These are phyloP conservation scores for Protosalanx chinensis DNA, from an alignment of 2,797 vertebrate species.

Conservation along the genomic window DNA sequence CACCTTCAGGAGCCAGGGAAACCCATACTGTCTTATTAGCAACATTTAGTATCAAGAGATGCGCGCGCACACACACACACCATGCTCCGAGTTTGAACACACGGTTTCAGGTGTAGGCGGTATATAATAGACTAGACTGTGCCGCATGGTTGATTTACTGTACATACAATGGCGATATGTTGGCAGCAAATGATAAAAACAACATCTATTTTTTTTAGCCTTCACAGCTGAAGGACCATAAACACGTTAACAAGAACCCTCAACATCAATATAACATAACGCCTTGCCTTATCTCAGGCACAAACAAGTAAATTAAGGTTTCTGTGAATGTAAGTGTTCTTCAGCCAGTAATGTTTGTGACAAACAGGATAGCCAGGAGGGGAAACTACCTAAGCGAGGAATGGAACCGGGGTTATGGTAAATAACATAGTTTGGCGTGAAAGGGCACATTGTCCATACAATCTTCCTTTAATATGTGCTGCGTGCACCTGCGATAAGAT, in stretches of 20 bases:
- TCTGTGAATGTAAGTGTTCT: not conserved
- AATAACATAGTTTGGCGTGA: constrained; percentile 86
- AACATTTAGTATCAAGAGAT: constrained; percentile 76
- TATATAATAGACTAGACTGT: not conserved
- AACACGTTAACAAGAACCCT: not conserved
- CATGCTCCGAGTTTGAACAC: constrained; percentile 3
- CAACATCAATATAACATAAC: not conserved
- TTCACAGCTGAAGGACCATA: not conserved
- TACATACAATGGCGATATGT: not conserved
- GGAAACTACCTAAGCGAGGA: constrained; percentile 43
- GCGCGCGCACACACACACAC: constrained; percentile 21
- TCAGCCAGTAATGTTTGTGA: constrained; percentile 12
- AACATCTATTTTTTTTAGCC: not conserved
- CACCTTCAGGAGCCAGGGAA: constrained; percentile 74
- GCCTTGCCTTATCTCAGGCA: not conserved
- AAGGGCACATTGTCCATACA: constrained; percentile 89
- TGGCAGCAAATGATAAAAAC: not conserved
- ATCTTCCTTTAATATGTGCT: constrained; percentile 93
- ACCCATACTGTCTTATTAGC: constrained; percentile 83
- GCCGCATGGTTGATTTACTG: not conserved
- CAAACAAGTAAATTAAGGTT: not conserved
- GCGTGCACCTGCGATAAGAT: constrained; percentile 98
- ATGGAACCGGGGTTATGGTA: constrained; percentile 86
- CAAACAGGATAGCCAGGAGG: constrained; percentile 40
- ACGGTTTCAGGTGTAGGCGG: not conserved